phyloP scores from a whole-genome alignment of 2,113 vertebrate genomes.

The Sorex fumeus region DNA sequence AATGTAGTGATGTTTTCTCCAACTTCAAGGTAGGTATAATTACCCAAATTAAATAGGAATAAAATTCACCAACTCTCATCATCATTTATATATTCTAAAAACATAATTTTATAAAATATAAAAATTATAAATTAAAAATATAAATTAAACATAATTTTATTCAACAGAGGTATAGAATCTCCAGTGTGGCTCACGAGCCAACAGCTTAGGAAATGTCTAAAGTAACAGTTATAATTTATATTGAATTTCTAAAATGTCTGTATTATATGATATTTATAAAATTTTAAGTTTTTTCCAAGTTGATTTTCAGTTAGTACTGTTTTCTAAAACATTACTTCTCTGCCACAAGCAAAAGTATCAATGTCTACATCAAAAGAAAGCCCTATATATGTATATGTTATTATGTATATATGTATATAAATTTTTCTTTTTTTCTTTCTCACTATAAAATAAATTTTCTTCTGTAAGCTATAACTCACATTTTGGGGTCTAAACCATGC shows the following conservation, averaged over 20 bases:
- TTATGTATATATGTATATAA: not conserved
- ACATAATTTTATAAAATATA: conserved; percentile 3
- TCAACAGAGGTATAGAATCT: not conserved
- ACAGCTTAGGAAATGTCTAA: not conserved
- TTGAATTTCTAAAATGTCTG: not conserved
- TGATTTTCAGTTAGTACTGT: not conserved
- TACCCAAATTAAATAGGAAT: not conserved
- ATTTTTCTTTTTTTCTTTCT: not conserved
- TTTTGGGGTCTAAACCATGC: conserved; percentile 44
- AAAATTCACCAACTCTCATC: not conserved
- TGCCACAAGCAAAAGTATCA: not conserved
- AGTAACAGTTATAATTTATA: not conserved
- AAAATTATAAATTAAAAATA: too few species aligned
- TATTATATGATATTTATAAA: not conserved
- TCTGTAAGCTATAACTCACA: not conserved
- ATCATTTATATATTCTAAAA: conserved; percentile 14
- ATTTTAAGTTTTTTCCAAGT: not conserved
- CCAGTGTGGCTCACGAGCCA: not conserved
- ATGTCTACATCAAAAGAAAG: not conserved
- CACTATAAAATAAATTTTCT: not conserved
- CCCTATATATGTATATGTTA: too few species aligned
- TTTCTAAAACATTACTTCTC: conserved; percentile 11
- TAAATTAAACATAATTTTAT: too few species aligned
- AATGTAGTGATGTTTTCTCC: not conserved
- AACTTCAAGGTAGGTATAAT: not conserved